phyloP scores from a whole-genome alignment of 2,797 vertebrate genomes.

The Aratinga solstitialis region DNA sequence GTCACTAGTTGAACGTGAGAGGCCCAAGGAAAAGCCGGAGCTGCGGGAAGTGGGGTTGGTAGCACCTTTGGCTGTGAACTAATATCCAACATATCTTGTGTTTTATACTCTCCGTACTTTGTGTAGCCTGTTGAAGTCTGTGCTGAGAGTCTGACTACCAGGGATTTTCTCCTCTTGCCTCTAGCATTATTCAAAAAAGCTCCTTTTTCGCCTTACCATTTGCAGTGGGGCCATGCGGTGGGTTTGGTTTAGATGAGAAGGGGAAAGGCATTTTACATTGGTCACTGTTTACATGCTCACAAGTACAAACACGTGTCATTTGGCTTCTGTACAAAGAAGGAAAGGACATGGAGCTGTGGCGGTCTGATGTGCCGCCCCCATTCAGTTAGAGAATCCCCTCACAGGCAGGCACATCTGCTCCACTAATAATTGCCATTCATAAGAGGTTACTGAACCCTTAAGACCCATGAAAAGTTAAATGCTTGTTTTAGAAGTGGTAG shows the following conservation, averaged over 20 bases:
- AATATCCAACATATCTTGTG: not conserved
- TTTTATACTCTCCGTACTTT: not conserved
- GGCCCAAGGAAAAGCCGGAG: not conserved
- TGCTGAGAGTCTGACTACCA: not conserved
- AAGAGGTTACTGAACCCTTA: not conserved
- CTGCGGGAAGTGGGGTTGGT: not conserved
- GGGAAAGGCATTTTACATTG: not conserved
- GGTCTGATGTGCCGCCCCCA: not conserved
- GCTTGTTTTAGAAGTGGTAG: not conserved
- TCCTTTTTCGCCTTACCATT: not conserved
- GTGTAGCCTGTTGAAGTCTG: not conserved
- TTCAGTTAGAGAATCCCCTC: not conserved
- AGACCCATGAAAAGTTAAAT: not conserved
- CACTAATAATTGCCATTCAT: not conserved
- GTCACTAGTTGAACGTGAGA: not conserved
- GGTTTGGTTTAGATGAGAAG: not conserved
- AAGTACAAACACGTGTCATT: not conserved
- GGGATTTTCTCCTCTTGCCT: not conserved
- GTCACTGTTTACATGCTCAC: not conserved
- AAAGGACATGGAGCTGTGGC: not conserved
- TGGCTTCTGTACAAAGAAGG: not conserved
- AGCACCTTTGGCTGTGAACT: not conserved
- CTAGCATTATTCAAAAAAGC: not conserved
- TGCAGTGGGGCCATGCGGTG: not conserved
- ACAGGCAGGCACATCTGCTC: not conserved